Conservation (phyloP, 92 coral and sea anemone genomes). For the Parazoanthus atlanticus region DNA sequence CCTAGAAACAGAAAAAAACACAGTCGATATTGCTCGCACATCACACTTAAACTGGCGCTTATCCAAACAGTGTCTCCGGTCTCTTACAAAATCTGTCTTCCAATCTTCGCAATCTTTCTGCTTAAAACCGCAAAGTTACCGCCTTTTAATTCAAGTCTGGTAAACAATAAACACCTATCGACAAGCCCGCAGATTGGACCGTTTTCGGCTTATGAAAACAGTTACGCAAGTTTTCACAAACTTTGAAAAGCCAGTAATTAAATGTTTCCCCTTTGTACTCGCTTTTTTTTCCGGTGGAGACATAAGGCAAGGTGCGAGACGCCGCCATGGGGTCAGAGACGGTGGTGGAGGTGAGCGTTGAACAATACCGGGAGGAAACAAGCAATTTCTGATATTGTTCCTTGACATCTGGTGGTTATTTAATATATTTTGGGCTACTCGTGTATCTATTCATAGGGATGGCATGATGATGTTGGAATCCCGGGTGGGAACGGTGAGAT, state of each 20-base stretch:
- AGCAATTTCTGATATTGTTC: conserved; percentile 1
- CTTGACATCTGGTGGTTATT: neutral
- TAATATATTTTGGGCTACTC: neutral
- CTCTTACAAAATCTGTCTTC: neutral
- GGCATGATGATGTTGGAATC: neutral
- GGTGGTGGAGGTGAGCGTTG: neutral
- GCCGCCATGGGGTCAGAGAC: neutral
- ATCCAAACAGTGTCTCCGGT: conserved; percentile 7
- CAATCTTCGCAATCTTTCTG: neutral
- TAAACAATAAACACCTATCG: conserved; percentile 1
- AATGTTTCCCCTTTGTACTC: neutral
- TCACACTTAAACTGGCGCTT: conserved; percentile 11
- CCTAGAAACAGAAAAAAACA: neutral
- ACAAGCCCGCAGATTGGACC: neutral
- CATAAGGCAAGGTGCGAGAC: neutral
- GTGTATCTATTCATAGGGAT: conserved; percentile 9
- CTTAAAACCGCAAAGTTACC: conserved; percentile 12
- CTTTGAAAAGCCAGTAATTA: neutral
- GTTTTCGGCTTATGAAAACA: neutral
- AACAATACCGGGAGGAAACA: conserved; percentile 16
- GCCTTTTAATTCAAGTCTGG: conserved; percentile 12
- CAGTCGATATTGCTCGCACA: neutral
- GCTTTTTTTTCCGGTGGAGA: conserved; percentile 26
- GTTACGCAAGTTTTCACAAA: neutral
- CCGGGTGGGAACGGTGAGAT: neutral